These are phyloP conservation scores for Muscina levida DNA, from an alignment of 2,888 invertebrate genomes.

Conservation along the genomic window DNA sequence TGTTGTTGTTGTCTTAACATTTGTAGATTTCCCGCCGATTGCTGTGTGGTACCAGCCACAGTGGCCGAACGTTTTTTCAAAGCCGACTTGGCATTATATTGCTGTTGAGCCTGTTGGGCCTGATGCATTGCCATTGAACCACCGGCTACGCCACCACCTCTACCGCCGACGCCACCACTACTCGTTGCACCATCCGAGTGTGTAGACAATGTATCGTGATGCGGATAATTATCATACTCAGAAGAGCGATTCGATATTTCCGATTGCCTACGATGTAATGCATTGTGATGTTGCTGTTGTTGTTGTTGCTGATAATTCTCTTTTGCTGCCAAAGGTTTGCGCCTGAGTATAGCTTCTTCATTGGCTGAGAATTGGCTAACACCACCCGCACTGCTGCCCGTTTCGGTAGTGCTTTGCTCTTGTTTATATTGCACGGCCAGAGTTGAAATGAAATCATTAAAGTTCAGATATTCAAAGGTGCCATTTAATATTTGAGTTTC, in stretches of 20 bases:
- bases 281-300: conserved; percentile 64
- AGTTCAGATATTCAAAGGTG: conserved; percentile 75
- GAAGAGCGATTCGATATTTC: conserved; percentile 76
- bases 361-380: conserved; percentile 35
- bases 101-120: conserved; percentile 67
- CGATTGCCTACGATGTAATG: conserved; percentile 73
- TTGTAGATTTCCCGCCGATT: conserved; percentile 51
- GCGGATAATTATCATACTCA: conserved; percentile 75
- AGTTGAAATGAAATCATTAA: conserved; percentile 75
- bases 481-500: conserved; percentile 78
- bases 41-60: conserved; percentile 57
- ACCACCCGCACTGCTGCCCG: conserved; percentile 37
- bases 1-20: conserved; percentile 65
- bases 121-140: conserved; percentile 43
- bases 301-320: conserved; percentile 67
- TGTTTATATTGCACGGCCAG: conserved; percentile 74
- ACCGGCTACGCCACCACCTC: conserved; percentile 22
- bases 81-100: conserved; percentile 72
- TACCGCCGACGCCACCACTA: conserved; percentile 1
- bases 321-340: conserved; percentile 73
- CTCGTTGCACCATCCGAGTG: conserved; percentile 49
- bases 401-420: conserved; percentile 64
- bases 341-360: conserved; percentile 71
- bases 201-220: conserved; percentile 56
- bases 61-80: conserved; percentile 73